Conservation (phyloP, 2,888 invertebrate species). For the Harpagoxenus sublaevis region DNA sequence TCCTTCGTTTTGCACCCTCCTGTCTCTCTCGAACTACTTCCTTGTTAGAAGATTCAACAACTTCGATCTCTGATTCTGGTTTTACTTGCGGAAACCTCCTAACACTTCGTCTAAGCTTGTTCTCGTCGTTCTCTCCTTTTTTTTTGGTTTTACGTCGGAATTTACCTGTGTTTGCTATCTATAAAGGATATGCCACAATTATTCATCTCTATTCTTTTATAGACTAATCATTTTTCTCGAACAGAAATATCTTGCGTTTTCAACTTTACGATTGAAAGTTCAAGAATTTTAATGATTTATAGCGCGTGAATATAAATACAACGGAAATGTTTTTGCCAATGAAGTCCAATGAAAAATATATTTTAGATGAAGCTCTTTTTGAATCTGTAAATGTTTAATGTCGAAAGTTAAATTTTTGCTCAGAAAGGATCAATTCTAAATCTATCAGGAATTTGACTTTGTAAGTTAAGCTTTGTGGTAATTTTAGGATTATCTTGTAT, state of each 20-base stretch:
- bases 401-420: not conserved
- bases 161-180: slow-evolving; percentile 14
- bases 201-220: not conserved
- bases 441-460: not conserved
- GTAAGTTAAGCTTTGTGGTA: not conserved
- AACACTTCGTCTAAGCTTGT: slow-evolving; percentile 64
- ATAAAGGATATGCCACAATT: not conserved
- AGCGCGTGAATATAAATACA: not conserved
- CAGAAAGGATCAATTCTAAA: not conserved
- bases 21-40: slow-evolving; percentile 62
- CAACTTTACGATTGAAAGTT: not conserved
- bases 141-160: slow-evolving; percentile 13
- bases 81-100: slow-evolving; percentile 70
- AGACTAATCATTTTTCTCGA: not conserved
- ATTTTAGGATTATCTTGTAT: not conserved
- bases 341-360: not conserved
- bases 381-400: not conserved
- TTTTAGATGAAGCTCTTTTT: not conserved
- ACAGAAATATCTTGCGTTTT: not conserved
- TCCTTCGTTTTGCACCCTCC: slow-evolving; percentile 11
- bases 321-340: not conserved
- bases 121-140: slow-evolving; percentile 37
- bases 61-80: slow-evolving; percentile 81
- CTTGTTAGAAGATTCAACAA: slow-evolving; percentile 72
- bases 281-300: not conserved